phyloP scores from a whole-genome alignment of 2,797 vertebrate genomes.

The Cryptoblepharus egeriae region DNA sequence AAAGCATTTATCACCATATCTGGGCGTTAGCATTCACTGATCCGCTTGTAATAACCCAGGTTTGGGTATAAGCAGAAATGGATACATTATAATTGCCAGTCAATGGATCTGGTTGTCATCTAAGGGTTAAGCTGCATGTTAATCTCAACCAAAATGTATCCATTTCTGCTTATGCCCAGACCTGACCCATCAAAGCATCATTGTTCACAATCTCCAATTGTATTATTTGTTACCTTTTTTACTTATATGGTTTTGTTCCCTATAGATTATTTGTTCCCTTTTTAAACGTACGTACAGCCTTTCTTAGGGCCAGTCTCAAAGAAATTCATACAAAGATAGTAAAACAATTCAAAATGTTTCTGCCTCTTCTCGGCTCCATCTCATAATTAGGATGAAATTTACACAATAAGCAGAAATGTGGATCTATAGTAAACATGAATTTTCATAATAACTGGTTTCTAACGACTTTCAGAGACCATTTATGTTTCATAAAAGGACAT shows the following conservation, averaged over 20 bases:
- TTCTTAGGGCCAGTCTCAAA: not conserved
- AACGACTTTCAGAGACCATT: not conserved
- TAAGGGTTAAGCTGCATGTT: not conserved
- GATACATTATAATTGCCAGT: not conserved
- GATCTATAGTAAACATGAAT: not conserved
- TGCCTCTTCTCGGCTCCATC: no score
- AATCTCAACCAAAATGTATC: not conserved
- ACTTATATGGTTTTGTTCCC: no score
- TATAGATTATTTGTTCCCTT: not conserved
- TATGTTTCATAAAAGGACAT: not conserved
- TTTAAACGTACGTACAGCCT: not conserved
- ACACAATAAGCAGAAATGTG: not conserved
- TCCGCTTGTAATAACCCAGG: not conserved
- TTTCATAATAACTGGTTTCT: not conserved
- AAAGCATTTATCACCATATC: no score
- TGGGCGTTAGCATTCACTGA: not conserved
- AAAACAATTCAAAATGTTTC: not conserved
- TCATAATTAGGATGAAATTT: no score
- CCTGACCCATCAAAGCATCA: not conserved
- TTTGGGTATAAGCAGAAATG: not conserved
- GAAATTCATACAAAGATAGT: not conserved
- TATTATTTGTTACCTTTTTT: no score
- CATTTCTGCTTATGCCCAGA: not conserved
- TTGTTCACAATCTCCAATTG: not conserved
- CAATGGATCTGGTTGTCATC: no score